Percentiles rank a stretch among this genome's conserved stretches.
Evolutionary conservation across 2,113 vertebrate species (phyloP).

Genomic region (Arizona elegans): DNA sequence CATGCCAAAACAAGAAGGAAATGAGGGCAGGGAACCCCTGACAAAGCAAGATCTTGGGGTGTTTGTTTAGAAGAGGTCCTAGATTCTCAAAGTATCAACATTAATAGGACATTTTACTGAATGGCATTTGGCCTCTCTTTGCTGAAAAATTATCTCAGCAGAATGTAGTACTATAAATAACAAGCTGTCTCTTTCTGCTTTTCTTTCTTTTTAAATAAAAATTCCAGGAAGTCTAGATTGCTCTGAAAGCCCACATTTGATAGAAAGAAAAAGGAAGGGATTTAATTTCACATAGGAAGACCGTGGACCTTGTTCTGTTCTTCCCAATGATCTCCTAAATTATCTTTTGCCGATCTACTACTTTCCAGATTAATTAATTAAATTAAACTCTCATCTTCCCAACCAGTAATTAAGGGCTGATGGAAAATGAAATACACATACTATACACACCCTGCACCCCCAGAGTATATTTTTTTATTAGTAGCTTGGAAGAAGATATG

Average conservation of each 20-base stretch:
- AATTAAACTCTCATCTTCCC: not conserved
- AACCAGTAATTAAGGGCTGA: not conserved
- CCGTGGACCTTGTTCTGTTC: not conserved
- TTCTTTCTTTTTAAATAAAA: not conserved
- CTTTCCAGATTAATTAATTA: not conserved
- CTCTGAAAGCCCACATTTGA: not conserved
- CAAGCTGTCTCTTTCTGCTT: not conserved
- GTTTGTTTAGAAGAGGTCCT: not conserved
- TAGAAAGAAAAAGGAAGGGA: not conserved
- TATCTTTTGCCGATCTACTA: not conserved
- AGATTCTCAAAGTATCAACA: not conserved
- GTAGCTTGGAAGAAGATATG: not conserved
- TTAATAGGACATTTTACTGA: not conserved
- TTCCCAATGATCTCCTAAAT: not conserved
- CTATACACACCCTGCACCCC: not conserved
- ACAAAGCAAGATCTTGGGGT: not conserved
- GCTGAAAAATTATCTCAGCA: accelerated
- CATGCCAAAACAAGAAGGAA: not conserved
- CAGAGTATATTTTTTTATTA: not conserved
- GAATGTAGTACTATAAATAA: not conserved
- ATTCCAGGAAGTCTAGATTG: not conserved
- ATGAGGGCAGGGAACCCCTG: not conserved
- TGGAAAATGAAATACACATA: not conserved
- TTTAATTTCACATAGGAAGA: not conserved
- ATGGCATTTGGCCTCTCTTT: not conserved